Conservation (phyloP, 2,113 vertebrate species). For the Gobius niger region DNA sequence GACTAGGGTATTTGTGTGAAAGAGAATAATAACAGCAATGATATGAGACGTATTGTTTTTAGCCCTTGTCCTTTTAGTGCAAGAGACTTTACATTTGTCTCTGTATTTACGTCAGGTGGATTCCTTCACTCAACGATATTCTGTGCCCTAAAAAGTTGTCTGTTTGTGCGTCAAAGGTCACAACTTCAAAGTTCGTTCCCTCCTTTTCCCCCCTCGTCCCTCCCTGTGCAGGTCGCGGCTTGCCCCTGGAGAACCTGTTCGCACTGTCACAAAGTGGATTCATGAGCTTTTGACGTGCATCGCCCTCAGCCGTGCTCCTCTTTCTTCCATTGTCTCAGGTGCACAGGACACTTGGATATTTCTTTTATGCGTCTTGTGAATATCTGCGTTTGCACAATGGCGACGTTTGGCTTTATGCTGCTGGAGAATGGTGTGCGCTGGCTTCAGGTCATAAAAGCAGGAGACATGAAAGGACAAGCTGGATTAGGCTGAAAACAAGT, state of each 20-base stretch:
- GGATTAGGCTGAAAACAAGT: constrained; percentile 41
- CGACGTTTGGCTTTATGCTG: constrained; percentile 41
- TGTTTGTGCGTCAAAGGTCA: constrained; percentile 39
- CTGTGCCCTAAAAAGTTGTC: constrained; percentile 22
- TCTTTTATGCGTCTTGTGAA: constrained; percentile 58
- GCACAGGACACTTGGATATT: constrained; percentile 56
- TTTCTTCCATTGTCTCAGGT: constrained; percentile 54
- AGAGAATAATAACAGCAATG: no score
- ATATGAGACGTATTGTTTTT: no score
- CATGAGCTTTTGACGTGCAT: constrained; percentile 57
- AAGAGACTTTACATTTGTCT: background rate
- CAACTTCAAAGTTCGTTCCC: constrained; percentile 29
- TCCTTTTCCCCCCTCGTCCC: constrained; percentile 25
- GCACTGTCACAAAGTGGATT: constrained; percentile 57
- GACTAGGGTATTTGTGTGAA: no score
- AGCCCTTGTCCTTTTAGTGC: background rate
- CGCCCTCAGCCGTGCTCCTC: constrained; percentile 52
- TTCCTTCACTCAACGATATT: constrained; percentile 61
- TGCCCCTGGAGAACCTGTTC: constrained; percentile 66
- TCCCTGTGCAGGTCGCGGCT: constrained; percentile 58
- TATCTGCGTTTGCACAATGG: constrained; percentile 52
- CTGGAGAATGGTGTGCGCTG: constrained; percentile 52
- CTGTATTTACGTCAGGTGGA: constrained; percentile 52
- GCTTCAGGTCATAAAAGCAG: constrained; percentile 28
- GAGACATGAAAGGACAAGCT: constrained; percentile 59